Evolutionary conservation across 2,797 vertebrate species (phyloP), one percentile per base, ranked within the genome.

Genomic region (Lagorchestes hirsutus): DNA sequence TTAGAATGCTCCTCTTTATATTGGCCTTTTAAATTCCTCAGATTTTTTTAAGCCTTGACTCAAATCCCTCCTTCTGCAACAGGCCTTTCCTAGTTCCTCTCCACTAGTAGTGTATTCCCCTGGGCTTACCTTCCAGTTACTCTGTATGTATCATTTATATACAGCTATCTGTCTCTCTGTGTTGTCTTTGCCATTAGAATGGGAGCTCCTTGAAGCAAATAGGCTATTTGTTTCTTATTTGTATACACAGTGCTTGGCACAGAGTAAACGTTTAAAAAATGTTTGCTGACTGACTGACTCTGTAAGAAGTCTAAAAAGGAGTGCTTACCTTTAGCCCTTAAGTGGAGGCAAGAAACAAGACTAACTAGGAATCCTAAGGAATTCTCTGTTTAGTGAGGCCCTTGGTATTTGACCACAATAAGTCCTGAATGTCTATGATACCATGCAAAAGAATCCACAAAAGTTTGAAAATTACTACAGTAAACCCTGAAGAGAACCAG

Each of bases 401-500:
- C 14, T 28, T 40, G 91, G 13, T n/a, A 67, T 54, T 62, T 82
- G 55, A 54, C 29, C 2, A 14, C 3, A 87, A 10, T 59, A 91
- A 92, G 55, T 55, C 56, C 52, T 82, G 91, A 92, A 54, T 91
- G 67, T 56, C 87, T 34, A 92, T 56, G 46, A 5, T 40, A 92
- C 40, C 40, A 87, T 82, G 54, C 24, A 13, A 95, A 12, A 62
- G 46, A 93, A 58, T 93, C 31, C 54, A 54, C 59, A 55, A 93
- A 93, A 58, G n/a, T 34, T 10, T 94, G 54, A 90, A 95, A 67
- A 93, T 56, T 56, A 91, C 54, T 57, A 27, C 29, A 74, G 40
- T 90, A 94, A 95, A 57, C 56, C 87, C 54, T 50, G 74, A 74
- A 82, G 91, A 67, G n/a, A 74, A 91, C 90, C 57, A 40, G 90